A percentile compares a stretch with the other conserved stretches of the same genome.
Evolutionary conservation across 2,888 invertebrate genomes (phyloP).

Genomic region (Xestia sexstrigata): DNA sequence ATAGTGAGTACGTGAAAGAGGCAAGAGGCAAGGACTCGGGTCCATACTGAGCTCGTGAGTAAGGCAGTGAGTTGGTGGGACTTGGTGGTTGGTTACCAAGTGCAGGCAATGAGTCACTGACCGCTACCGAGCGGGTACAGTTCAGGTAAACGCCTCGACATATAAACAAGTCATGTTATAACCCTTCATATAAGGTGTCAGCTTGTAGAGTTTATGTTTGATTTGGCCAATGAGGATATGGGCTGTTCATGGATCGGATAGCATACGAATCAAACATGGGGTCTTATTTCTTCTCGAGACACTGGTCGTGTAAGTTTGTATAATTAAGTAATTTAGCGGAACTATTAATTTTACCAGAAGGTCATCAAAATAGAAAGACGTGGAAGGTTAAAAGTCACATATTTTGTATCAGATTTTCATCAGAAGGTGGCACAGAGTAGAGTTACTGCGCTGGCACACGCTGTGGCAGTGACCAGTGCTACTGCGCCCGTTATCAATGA

Average conservation of each 20-base stretch:
- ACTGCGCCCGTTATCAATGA: slow-evolving; percentile 39
- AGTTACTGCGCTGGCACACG: background rate
- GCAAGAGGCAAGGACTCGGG: too few species aligned
- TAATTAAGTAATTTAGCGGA: background rate
- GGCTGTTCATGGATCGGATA: background rate
- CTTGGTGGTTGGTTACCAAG: too few species aligned
- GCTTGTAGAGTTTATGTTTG: background rate
- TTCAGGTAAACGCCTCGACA: too few species aligned
- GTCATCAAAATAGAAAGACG: background rate
- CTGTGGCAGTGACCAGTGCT: slow-evolving; percentile 2
- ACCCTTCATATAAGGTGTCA: too few species aligned
- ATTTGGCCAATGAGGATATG: background rate
- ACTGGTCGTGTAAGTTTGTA: background rate
- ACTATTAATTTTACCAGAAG: background rate
- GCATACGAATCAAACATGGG: background rate
- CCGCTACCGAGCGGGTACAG: too few species aligned
- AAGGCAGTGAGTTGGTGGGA: too few species aligned
- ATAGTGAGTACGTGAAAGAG: too few species aligned
- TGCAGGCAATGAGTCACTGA: too few species aligned
- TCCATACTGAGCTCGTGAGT: too few species aligned
- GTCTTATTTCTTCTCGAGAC: background rate
- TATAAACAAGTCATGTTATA: too few species aligned
- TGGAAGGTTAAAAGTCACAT: background rate
- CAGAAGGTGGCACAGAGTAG: background rate
- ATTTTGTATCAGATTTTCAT: background rate